These are phyloP conservation scores for Sebastolobus altivelis DNA, from an alignment of 2,797 vertebrate species.

Conservation along the genomic window DNA sequence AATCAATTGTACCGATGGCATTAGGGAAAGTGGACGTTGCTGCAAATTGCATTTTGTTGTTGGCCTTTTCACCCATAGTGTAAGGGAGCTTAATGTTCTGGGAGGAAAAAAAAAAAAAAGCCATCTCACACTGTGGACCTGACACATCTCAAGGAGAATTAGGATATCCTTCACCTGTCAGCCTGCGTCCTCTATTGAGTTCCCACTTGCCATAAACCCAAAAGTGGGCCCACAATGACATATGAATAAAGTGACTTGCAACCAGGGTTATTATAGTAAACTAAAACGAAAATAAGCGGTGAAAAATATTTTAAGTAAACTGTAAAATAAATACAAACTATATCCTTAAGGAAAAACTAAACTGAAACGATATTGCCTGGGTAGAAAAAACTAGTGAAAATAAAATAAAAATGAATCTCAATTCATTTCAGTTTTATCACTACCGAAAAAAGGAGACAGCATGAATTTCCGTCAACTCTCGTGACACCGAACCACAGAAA, in stretches of 20 bases:
- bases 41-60: constrained; percentile 33
- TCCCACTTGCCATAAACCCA: not conserved
- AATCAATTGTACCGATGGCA: not conserved
- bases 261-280: too few relatives aligned
- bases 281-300: too few relatives aligned
- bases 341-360: too few relatives aligned
- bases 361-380: too few relatives aligned
- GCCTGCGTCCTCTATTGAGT: not conserved
- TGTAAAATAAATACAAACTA: too few relatives aligned
- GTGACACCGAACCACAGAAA: too few relatives aligned
- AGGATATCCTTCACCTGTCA: constrained; percentile 39
- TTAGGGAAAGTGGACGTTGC: not conserved
- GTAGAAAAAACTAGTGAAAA: too few relatives aligned
- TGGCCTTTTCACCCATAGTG: not conserved
- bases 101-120: not conserved
- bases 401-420: too few relatives aligned
- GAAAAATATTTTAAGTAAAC: too few relatives aligned
- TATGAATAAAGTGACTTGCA: not conserved
- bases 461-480: too few relatives aligned
- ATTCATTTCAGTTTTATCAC: too few relatives aligned
- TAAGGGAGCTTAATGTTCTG: not conserved
- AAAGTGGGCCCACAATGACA: not conserved
- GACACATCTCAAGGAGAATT: constrained; percentile 30
- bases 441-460: too few relatives aligned
- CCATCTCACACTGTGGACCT: constrained; percentile 4